Base-by-base conservation (phyloP, 2,888 invertebrate species). In the Chaetogeoica ovagalla region DNA sequence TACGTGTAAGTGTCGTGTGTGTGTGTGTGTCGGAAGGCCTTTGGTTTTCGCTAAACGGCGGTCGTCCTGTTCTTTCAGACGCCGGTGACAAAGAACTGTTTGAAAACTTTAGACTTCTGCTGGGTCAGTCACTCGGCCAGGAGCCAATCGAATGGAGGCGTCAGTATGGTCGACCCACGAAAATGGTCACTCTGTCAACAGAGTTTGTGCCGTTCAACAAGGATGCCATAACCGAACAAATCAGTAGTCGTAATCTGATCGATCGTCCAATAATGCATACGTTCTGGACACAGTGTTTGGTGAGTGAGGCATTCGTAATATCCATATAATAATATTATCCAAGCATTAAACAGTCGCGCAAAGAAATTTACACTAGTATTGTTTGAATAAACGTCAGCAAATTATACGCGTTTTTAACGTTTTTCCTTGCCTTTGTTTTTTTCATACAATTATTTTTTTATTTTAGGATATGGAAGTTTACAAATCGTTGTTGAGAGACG, bases 221-320 rank as follows among this genome's bases (percentile, higher is more conserved):
- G 82, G 92, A 90, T 77, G 90, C 91, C 82, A 86, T 95, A 77
- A 93, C 93, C 68, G 90, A 91, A 82, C 92, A 91, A 71, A 82
- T 82, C 52, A 90, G 90, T 81, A 90, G 91, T 86, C 91, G 92
- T 87, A 93, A 92, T 85, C 89, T 97, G 69, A 89, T 96, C 82
- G 93, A 94, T 84, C 93, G 94, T 84, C 95, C 97, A 17, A 92
- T 97, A 86, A 91, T 98, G 85, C 96, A 98, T 86, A 93, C 95
- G 82, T 98, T 93, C 87, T 96, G 97, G 92, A 96, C 94, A 37
- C 97, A 97, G 86, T 97, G 97, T 89, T 91, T 91, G 86, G 97
- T 97, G 89, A 89, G 97, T 97, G 89, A 89, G 91, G 88, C 62
- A 30, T 43, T 73, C 8, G 4, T 15, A 2, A 43, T 3, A 37